Evolutionary conservation across 2,888 invertebrate genomes (phyloP).

Genomic region (Barypeithes pellucidus): DNA sequence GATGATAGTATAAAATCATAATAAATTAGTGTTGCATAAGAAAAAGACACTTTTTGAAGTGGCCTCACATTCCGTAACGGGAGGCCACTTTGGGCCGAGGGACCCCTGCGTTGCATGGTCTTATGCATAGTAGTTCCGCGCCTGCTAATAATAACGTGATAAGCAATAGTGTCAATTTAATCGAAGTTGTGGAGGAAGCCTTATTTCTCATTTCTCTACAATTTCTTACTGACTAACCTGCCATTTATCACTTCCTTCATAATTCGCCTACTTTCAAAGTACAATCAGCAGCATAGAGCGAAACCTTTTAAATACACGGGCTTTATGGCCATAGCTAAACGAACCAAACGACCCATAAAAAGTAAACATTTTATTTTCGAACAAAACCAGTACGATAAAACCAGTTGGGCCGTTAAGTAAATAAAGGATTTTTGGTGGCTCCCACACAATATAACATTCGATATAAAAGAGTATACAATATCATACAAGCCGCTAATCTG

Average conservation of each 20-base stretch:
- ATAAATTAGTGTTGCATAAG: no score
- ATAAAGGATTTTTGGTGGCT: slow-evolving; percentile 24
- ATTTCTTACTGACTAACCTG: not conserved
- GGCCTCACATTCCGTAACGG: no score
- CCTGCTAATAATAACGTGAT: no score
- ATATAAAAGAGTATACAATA: slow-evolving; percentile 35
- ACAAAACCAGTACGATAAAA: slow-evolving; percentile 25
- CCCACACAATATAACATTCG: slow-evolving; percentile 24
- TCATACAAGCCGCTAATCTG: slow-evolving; percentile 6
- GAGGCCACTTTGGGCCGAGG: no score
- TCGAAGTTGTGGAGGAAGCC: no score
- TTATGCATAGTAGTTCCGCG: no score
- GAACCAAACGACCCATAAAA: slow-evolving; percentile 37
- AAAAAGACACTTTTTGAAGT: no score
- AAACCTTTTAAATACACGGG: slow-evolving; percentile 38
- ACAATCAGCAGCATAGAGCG: slow-evolving; percentile 12
- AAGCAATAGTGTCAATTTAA: no score
- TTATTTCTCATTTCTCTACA: not conserved
- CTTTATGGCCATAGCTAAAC: slow-evolving; percentile 36
- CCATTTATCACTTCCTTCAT: not conserved
- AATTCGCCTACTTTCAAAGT: not conserved
- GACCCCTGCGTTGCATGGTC: no score
- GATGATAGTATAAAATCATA: no score
- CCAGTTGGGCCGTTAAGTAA: slow-evolving; percentile 31
- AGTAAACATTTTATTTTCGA: slow-evolving; percentile 40